Conservation (phyloP, 2,797 vertebrate species). For the Fistularia commersonii region DNA sequence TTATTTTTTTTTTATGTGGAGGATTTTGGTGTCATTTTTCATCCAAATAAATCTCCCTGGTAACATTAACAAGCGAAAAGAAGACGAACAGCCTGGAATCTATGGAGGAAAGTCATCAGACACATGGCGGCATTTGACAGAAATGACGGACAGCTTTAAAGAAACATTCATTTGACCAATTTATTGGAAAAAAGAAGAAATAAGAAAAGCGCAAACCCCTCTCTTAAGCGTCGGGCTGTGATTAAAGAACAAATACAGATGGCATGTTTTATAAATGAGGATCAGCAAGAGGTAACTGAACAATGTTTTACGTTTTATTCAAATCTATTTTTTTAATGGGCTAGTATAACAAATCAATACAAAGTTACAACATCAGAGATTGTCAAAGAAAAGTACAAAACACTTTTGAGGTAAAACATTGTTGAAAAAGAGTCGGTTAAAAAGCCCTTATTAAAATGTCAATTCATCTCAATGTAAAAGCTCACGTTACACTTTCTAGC, state of each 20-base stretch:
- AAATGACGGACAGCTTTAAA: no score
- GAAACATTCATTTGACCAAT: no score
- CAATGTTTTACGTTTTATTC: constrained; percentile 40
- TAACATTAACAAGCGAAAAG: no score
- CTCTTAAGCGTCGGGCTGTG: no score
- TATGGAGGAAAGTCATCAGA: no score
- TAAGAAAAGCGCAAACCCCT: no score
- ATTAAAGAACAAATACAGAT: background rate
- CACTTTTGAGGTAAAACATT: constrained; percentile 74
- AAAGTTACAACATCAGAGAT: constrained; percentile 75
- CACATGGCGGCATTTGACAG: no score
- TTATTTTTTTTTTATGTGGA: background rate
- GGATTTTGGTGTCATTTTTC: no score
- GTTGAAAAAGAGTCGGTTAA: constrained; percentile 68
- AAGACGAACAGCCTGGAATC: no score
- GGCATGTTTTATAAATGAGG: background rate
- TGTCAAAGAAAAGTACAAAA: constrained; percentile 74
- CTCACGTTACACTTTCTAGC: constrained; percentile 63
- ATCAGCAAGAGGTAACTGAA: constrained; percentile 12
- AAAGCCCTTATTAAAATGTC: constrained; percentile 71
- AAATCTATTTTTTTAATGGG: constrained; percentile 63
- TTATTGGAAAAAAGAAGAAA: background rate
- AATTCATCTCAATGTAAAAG: constrained; percentile 58
- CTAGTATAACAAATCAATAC: constrained; percentile 77
- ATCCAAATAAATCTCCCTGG: no score